A percentile compares a stretch with the other conserved stretches of the same genome.
These are phyloP conservation scores for Philhelius pedissequus DNA, from an alignment of 2,888 invertebrate species.

Conservation along the genomic window DNA sequence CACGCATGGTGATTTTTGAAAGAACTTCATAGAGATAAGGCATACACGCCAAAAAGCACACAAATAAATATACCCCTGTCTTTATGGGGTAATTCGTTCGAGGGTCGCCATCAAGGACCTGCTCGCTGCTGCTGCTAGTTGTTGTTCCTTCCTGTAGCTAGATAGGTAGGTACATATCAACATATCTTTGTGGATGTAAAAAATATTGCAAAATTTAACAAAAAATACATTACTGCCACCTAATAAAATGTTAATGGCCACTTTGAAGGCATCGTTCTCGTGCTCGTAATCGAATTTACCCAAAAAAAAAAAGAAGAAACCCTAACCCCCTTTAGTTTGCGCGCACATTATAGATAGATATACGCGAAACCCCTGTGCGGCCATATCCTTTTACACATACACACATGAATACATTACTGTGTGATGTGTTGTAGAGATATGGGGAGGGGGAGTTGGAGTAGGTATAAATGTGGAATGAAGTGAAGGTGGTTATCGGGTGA, in stretches of 20 bases:
- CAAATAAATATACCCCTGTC: constrained; percentile 40
- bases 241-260: constrained; percentile 71
- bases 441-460: neutral
- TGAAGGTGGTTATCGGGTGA: constrained; percentile 35
- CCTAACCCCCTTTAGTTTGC: constrained; percentile 51
- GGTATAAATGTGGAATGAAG: neutral
- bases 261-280: constrained; percentile 68
- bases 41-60: constrained; percentile 36
- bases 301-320: constrained; percentile 31
- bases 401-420: constrained; percentile 19
- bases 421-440: neutral
- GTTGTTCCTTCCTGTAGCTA: neutral
- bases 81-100: constrained; percentile 24
- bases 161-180: neutral
- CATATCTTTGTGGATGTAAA: constrained; percentile 15
- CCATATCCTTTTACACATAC: constrained; percentile 32
- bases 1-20: constrained; percentile 68
- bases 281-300: constrained; percentile 68
- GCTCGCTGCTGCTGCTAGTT: too few species aligned
- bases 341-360: neutral
- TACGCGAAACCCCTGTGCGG: constrained; percentile 19
- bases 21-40: constrained; percentile 58
- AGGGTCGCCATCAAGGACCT: neutral
- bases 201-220: constrained; percentile 67
- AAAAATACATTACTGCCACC: constrained; percentile 71